Conservation (phyloP, 1,140 invertebrate genomes). For the Brachionus rotundiformis region DNA sequence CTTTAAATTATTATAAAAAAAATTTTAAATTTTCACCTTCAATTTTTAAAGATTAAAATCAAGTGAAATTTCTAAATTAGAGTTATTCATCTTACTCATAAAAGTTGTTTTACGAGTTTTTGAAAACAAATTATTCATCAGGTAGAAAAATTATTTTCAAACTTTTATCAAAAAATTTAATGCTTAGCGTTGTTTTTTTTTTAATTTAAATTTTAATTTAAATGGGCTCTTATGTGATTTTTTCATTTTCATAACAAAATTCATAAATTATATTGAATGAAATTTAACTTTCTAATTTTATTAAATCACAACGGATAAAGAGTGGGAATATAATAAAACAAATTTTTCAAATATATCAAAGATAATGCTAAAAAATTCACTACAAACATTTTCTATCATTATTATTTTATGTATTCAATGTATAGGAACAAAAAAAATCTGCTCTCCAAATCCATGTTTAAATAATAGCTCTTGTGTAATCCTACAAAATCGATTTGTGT, state of each 20-base stretch:
- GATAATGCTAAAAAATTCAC: background rate
- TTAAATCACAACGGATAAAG: too few species aligned
- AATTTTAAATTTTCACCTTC: too few species aligned
- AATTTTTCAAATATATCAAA: background rate
- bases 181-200: background rate
- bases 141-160: background rate
- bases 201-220: too few species aligned
- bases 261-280: too few species aligned
- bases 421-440: background rate
- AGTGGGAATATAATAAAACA: background rate
- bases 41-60: too few species aligned
- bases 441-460: background rate
- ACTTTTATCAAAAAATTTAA: background rate
- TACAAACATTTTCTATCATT: background rate
- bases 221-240: background rate
- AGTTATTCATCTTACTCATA: too few species aligned
- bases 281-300: too few species aligned
- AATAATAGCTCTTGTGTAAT: background rate
- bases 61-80: too few species aligned
- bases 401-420: background rate
- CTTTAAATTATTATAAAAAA: too few species aligned
- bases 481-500: background rate
- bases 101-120: background rate
- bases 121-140: background rate
- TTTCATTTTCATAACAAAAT: background rate